phyloP scores from a whole-genome alignment of 1,140 invertebrate genomes.

The Dolichoris vasculosae region DNA sequence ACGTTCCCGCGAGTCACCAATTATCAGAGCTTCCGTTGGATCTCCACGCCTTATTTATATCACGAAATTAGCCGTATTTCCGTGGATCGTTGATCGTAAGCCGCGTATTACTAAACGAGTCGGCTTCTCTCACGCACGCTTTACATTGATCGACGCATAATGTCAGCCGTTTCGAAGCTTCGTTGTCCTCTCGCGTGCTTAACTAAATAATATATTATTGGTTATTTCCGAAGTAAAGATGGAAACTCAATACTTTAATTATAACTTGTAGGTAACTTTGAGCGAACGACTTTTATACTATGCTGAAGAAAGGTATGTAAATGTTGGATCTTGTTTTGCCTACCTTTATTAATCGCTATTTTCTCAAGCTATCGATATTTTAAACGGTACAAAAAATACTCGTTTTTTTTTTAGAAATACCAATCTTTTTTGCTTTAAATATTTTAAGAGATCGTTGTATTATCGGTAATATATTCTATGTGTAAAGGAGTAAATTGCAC shows the following conservation, averaged over 20 bases:
- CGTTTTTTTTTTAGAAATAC: too few species aligned
- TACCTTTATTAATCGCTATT: too few species aligned
- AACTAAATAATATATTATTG: not conserved
- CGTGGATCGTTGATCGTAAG: not conserved
- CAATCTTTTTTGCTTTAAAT: too few species aligned
- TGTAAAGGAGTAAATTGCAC: too few species aligned
- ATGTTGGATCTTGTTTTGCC: too few species aligned
- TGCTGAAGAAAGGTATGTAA: not conserved
- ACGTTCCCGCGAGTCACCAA: not conserved
- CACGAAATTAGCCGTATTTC: slow-evolving; percentile 41
- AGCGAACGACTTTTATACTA: too few species aligned
- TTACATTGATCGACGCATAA: not conserved
- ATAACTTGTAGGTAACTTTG: not conserved
- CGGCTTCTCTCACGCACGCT: not conserved
- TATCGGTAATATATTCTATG: too few species aligned
- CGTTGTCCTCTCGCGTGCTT: not conserved
- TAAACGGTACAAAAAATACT: too few species aligned
- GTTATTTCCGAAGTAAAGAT: not conserved
- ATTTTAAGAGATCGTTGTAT: too few species aligned
- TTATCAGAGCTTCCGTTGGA: not conserved
- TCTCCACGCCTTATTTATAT: slow-evolving; percentile 21
- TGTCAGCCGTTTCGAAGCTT: not conserved
- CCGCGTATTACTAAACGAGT: not conserved
- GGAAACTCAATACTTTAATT: not conserved
- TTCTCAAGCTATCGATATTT: too few species aligned